Evolutionary conservation across 2,888 invertebrate species (phyloP).

Genomic region (Penaeus monodon): DNA sequence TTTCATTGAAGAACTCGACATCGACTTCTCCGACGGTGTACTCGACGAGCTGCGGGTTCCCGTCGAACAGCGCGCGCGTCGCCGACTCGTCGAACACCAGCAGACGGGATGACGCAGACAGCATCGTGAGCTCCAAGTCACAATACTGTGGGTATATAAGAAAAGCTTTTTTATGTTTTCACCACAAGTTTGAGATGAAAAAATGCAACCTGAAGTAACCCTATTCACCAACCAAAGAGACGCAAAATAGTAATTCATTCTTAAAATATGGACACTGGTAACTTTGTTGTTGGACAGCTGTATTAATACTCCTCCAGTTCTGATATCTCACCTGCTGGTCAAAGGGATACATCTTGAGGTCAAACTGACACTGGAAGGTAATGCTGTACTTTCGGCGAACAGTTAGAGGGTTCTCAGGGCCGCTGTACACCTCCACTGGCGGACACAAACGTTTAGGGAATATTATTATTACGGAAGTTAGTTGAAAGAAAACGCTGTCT

Average conservation of each 20-base stretch:
- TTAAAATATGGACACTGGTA: no score
- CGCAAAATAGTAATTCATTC: no score
- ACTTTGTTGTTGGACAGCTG: no score
- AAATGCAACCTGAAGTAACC: no score
- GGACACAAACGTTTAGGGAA: no score
- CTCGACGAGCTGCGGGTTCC: slow-evolving; percentile 58
- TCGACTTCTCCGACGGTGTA: slow-evolving; percentile 58
- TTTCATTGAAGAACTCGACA: slow-evolving; percentile 51
- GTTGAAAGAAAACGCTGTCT: no score
- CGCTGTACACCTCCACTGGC: slow-evolving; percentile 59
- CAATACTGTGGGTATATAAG: slow-evolving; percentile 34
- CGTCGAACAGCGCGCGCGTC: slow-evolving; percentile 50
- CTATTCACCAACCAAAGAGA: no score
- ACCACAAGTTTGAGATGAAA: no score
- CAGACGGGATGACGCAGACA: slow-evolving; percentile 58
- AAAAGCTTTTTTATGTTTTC: no score
- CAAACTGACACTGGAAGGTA: slow-evolving; percentile 61
- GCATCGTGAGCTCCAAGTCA: slow-evolving; percentile 61
- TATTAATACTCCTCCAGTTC: no score
- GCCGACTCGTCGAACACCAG: slow-evolving; percentile 48
- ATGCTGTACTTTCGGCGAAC: slow-evolving; percentile 61
- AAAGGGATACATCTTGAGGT: slow-evolving; percentile 59
- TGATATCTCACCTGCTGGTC: slow-evolving; percentile 49
- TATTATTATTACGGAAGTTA: no score
- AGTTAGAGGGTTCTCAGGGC: slow-evolving; percentile 43